These are phyloP conservation scores for Serinus canaria DNA, from an alignment of 2,113 vertebrate genomes.

Conservation along the genomic window DNA sequence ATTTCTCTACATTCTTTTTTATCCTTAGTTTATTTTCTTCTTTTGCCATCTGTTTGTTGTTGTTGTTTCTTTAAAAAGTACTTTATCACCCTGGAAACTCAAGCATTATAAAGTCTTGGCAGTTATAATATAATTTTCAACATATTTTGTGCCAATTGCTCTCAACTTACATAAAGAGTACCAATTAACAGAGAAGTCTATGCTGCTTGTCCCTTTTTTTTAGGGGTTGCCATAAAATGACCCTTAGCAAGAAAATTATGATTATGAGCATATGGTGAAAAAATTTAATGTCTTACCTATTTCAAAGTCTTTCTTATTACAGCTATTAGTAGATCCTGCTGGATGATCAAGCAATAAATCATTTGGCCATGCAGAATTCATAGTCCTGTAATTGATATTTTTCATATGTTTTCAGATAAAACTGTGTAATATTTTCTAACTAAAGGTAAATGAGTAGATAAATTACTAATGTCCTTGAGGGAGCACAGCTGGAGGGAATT, in stretches of 20 bases:
- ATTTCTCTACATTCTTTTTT: not conserved
- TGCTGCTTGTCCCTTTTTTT: not conserved
- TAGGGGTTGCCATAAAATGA: not conserved
- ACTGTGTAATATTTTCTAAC: not conserved
- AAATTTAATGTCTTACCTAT: not conserved
- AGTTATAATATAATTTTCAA: not conserved
- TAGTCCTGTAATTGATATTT: not conserved
- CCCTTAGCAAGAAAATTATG: not conserved
- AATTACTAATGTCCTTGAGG: not conserved
- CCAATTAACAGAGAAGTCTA: not conserved
- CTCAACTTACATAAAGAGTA: not conserved
- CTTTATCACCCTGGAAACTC: not conserved
- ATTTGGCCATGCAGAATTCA: not conserved
- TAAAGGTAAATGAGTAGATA: not conserved
- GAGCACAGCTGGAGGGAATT: not conserved
- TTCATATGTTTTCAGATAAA: slow-evolving; percentile 7
- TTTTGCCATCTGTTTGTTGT: not conserved
- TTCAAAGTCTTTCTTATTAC: not conserved
- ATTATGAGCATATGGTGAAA: slow-evolving; percentile 24
- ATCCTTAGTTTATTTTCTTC: not conserved
- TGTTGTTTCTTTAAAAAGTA: not conserved
- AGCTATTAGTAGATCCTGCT: not conserved
- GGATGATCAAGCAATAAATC: slow-evolving; percentile 12
- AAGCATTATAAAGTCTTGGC: not conserved
- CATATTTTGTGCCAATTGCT: not conserved